Conservation (phyloP, 2,888 invertebrate genomes). For the Dysmachus trigonus region DNA sequence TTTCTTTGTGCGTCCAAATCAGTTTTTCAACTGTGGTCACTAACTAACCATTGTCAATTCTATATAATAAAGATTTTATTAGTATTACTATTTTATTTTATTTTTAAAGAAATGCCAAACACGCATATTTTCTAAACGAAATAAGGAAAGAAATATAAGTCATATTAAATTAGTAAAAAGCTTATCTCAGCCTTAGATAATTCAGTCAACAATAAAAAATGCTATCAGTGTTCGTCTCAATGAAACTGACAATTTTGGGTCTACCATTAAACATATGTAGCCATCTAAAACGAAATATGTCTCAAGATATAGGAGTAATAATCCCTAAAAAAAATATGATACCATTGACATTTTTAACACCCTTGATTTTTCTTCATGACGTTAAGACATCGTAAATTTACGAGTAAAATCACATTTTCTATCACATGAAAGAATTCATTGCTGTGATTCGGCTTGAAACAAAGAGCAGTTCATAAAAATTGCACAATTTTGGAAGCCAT, state of each 20-base stretch:
- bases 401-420: not conserved
- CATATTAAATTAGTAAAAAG: not conserved
- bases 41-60: no score
- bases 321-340: not conserved
- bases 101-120: no score
- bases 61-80: no score
- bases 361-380: not conserved
- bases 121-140: no score
- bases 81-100: no score
- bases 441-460: not conserved
- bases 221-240: not conserved
- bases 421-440: not conserved
- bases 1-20: no score
- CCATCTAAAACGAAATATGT: not conserved
- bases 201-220: not conserved
- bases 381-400: not conserved
- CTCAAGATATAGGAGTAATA: not conserved
- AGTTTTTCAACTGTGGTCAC: no score
- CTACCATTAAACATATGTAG: not conserved
- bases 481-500: not conserved
- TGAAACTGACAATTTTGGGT: not conserved
- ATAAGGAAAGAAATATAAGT: no score
- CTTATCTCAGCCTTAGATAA: no score
- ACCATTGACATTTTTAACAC: not conserved
- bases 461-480: not conserved